Base-by-base conservation (phyloP, 2,888 invertebrate species). In the Adineta ricciae region DNA sequence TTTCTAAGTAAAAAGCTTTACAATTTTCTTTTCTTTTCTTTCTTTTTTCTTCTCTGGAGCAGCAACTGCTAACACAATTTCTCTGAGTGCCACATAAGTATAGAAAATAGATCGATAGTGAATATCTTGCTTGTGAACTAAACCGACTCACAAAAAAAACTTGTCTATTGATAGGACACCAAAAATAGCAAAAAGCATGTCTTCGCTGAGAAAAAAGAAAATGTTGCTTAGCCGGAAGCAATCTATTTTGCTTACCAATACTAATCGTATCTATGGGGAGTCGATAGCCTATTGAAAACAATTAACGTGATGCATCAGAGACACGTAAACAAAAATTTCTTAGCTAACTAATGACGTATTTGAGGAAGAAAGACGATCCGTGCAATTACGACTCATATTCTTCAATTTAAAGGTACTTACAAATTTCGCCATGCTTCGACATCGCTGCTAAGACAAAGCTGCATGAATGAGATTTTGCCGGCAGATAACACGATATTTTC, bases 81-180 rank as follows among this genome's bases (percentile, higher is more conserved):
- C 11, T 64, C 1, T 64, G 32, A 64, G 64, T 64, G 64, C 64
- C 5, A 64, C 32, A 32, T 64, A 64, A 64, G 32, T 64, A 64
- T 32, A 64, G 64, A 64, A 64, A 16, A 64, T 64, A 64, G 64
- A 64, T 64, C 14, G 11, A 64, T 9, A 27, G 32, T 64, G 32
- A 14, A 36, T 64, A 19, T 64, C 16, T 36, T 2, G 32, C 32
- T 19, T 64, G 32, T 64, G 16, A 32, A 64, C 64, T 64, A 36
- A 64, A 64, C 27, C 64, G 64, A 64, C 16, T 64, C 64, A 64
- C 64, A 32, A 64, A 64, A n/a, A n/a, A 64, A 64, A 64, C 64
- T 64, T 64, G 64, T 36, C 2, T 64, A 64, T 64, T 19, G 64
- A 64, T 64, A 64, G 32, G 32, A 64, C 32, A 19, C 32, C 16